These are phyloP conservation scores for Polypterus bichir DNA, from an alignment of 2,113 vertebrate species.

Conservation along the genomic window DNA sequence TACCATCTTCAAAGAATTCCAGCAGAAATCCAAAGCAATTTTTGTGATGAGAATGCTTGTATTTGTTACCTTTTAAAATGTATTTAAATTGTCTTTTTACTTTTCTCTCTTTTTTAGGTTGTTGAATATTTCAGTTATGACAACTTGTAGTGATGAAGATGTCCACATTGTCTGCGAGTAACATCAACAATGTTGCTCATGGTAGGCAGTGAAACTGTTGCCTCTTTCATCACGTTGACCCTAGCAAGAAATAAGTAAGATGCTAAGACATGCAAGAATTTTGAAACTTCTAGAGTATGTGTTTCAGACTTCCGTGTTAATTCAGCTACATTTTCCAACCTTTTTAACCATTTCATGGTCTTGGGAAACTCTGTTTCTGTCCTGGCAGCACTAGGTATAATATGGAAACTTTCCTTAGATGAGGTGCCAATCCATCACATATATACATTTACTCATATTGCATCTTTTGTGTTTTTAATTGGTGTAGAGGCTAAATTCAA, in stretches of 20 bases:
- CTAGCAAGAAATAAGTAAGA: too few relatives aligned
- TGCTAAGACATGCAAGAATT: not conserved
- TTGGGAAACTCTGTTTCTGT: not conserved
- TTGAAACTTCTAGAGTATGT: not conserved
- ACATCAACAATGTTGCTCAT: conserved; percentile 65
- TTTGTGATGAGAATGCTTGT: too few relatives aligned
- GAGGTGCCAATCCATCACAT: too few relatives aligned
- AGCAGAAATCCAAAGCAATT: too few relatives aligned
- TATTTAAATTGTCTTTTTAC: not conserved
- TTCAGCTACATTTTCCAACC: not conserved
- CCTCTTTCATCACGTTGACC: too few relatives aligned
- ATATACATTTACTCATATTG: too few relatives aligned
- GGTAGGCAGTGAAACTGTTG: conserved; percentile 34
- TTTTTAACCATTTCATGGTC: not conserved
- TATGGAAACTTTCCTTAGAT: too few relatives aligned
- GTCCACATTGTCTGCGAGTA: conserved; percentile 57
- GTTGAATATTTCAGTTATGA: conserved; percentile 55
- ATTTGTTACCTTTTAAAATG: too few relatives aligned
- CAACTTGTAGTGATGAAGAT: conserved; percentile 61
- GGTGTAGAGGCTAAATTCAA: too few relatives aligned
- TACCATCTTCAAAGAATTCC: too few relatives aligned
- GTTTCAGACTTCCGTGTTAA: not conserved
- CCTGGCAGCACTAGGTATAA: not conserved
- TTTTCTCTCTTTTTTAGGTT: conserved; percentile 29
- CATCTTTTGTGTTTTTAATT: too few relatives aligned